Conservation (phyloP, 2,113 vertebrate species). For the Heliornis fulica region DNA sequence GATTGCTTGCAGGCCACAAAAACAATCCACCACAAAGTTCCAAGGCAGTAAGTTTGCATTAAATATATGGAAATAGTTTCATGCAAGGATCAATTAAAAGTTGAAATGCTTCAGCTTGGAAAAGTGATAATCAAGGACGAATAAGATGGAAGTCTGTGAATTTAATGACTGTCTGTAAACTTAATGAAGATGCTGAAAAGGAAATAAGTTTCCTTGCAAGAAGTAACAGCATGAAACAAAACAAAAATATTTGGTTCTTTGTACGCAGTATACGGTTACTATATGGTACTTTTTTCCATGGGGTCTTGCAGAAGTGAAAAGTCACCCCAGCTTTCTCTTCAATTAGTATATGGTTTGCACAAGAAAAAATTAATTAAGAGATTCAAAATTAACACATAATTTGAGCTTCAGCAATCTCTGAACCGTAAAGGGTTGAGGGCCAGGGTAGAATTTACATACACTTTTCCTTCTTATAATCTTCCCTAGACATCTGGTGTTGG, state of each 20-base stretch:
- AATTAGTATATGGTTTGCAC: not conserved
- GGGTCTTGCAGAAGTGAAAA: not conserved
- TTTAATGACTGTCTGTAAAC: not conserved
- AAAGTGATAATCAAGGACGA: not conserved
- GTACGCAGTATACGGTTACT: not conserved
- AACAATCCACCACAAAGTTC: not conserved
- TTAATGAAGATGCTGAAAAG: not conserved
- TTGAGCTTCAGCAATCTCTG: not conserved
- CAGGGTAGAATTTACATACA: not conserved
- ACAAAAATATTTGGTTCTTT: not conserved
- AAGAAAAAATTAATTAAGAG: not conserved
- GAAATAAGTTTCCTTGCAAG: not conserved
- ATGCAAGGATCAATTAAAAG: not conserved
- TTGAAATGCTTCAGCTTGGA: not conserved
- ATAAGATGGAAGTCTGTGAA: not conserved
- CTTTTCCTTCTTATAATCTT: slow-evolving; percentile 3
- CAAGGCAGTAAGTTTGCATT: not conserved
- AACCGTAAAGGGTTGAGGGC: not conserved
- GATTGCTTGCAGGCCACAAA: not conserved
- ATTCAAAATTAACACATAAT: not conserved
- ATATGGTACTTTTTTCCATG: not conserved
- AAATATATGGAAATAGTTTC: not conserved
- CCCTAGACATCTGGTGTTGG: not conserved
- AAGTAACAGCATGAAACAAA: not conserved
- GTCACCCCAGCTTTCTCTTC: not conserved